Evolutionary conservation across 2,797 vertebrate species (phyloP), one percentile per base, ranked within the genome.

Genomic region (Sebastes hopkinsi): DNA sequence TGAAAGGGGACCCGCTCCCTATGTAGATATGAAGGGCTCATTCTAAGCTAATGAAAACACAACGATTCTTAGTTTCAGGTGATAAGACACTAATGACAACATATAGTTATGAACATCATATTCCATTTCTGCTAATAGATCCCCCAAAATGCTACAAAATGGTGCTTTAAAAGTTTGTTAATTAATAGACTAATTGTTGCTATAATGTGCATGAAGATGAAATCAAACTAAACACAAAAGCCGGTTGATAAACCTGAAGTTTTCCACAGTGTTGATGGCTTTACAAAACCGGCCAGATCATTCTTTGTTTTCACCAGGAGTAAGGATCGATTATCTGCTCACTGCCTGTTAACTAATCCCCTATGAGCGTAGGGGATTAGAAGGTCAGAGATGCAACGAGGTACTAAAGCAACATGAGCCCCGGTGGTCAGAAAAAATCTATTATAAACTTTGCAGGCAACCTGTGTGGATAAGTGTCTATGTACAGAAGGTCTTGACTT

Each of bases 391-490:
- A 54, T 46, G 32, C 68, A 67, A 12, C 6, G 11, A 65, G 8
- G 14, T 34, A 14, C 71, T 59, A 25, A 14, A 75, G 34, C 42
- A 82, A 70, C 73, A 65, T 13, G 58, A 83, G 55, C 42, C 64
- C 20, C 13, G 0, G 8, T 79, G 72, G 78, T 76, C 42, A 71
- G 38, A 68, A 29, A n/a, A 81, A 80, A 86, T 82, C 73, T 10
- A 86, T 84, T 20, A 0, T 0, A 22, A 69, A 58, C 20, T 3
- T 67, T 25, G 56, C 46, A 50, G 27, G 22, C 20, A 32, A 64
- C 42, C 52, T 14, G 62, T 62, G 58, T 14, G 67, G 52, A 66
- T 23, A 79, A 30, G 29, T n/a, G 38, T 75, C 30, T 4, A 0
- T 6, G 27, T 11, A 12, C 22, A 64, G 36, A 68, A 55, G 62